phyloP scores from a whole-genome alignment of 2,113 vertebrate genomes.

The Psilopogon haemacephalus region DNA sequence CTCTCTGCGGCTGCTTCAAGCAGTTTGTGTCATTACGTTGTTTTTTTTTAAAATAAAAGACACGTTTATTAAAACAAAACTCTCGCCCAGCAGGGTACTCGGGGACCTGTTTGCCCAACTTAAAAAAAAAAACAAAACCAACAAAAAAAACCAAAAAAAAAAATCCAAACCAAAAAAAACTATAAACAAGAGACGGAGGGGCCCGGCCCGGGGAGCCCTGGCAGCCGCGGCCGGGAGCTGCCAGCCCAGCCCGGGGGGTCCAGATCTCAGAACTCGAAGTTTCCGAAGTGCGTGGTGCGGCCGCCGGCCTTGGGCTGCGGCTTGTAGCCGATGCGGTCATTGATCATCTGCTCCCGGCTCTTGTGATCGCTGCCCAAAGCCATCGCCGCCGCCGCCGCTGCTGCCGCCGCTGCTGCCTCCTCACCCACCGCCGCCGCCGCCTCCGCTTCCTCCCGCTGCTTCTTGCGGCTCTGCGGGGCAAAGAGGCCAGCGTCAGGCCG shows the following conservation, averaged over 20 bases:
- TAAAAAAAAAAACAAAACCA: neutral
- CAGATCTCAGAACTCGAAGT: slow-evolving; percentile 80
- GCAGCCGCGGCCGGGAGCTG: neutral
- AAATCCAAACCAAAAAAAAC: too few species aligned
- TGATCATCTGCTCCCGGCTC: slow-evolving; percentile 88
- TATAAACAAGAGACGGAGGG: fast-evolving
- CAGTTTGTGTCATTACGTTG: neutral
- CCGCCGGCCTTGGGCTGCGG: slow-evolving; percentile 89
- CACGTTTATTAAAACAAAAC: slow-evolving; percentile 16
- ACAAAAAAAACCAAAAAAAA: too few species aligned
- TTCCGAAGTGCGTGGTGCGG: slow-evolving; percentile 88
- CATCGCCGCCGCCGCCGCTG: slow-evolving; percentile 46
- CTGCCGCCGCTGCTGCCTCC: slow-evolving; percentile 75
- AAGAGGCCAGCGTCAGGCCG: neutral
- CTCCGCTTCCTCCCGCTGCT: slow-evolving; percentile 90
- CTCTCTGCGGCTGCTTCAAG: neutral
- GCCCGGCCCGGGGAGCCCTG: neutral
- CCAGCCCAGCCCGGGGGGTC: neutral
- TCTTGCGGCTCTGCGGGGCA: slow-evolving; percentile 83
- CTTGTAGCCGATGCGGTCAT: slow-evolving; percentile 94
- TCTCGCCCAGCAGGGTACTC: neutral
- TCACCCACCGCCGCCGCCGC: slow-evolving; percentile 76
- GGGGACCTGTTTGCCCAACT: neutral
- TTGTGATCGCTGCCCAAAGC: slow-evolving; percentile 79
- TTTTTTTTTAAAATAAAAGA: neutral